These are phyloP conservation scores for Lysiphlebus fabarum DNA, from an alignment of 1,140 invertebrate species.

Conservation along the genomic window DNA sequence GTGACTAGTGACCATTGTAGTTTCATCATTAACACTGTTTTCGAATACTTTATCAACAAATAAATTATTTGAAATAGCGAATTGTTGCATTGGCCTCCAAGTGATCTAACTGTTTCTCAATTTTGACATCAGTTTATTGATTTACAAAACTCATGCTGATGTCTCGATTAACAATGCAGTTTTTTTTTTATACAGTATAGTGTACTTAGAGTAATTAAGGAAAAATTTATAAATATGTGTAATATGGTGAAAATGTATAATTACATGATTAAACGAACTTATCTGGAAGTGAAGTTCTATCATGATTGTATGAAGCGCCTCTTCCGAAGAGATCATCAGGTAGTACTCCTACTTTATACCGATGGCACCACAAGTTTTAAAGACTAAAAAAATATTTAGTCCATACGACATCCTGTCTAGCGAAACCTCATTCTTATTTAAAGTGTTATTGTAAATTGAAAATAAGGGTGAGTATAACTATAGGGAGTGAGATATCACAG, in stretches of 20 bases:
- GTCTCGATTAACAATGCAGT: too few species aligned
- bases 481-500: not conserved
- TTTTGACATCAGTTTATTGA: too few species aligned
- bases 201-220: too few species aligned
- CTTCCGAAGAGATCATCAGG: slow-evolving; percentile 10
- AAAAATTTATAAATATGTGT: too few species aligned
- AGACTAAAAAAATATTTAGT: not conserved
- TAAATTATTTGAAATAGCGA: too few species aligned
- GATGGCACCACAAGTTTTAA: slow-evolving; percentile 10
- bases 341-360: slow-evolving; percentile 8
- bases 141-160: too few species aligned
- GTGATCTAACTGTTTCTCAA: too few species aligned
- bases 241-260: not conserved
- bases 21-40: too few species aligned
- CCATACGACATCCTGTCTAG: not conserved
- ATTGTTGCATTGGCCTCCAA: too few species aligned
- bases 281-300: slow-evolving; percentile 14
- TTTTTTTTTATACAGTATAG: too few species aligned
- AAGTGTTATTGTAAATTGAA: slow-evolving; percentile 10
- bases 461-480: not conserved
- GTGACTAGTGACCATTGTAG: too few species aligned
- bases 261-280: slow-evolving; percentile 12
- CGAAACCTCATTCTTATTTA: slow-evolving; percentile 10
- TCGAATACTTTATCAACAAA: too few species aligned
- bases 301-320: slow-evolving; percentile 8